Conservation (phyloP, 2,888 invertebrate species). For the Cheilosia soror region DNA sequence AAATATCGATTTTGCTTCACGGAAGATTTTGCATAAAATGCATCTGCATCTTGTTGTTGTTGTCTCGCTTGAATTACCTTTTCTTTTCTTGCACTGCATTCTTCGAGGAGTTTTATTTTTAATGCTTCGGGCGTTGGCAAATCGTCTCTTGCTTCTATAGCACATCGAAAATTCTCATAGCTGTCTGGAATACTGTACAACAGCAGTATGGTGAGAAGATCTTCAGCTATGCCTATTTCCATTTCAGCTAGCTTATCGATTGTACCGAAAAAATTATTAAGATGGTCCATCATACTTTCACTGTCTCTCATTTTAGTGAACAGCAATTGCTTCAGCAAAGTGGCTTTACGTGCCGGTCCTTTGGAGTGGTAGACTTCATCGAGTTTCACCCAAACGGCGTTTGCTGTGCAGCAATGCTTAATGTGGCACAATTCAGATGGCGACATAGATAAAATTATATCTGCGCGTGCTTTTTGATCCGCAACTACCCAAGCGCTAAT, state of each 20-base stretch:
- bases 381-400: constrained; percentile 80
- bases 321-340: constrained; percentile 80
- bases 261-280: constrained; percentile 79
- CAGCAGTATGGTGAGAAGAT: constrained; percentile 79
- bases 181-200: constrained; percentile 79
- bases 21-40: constrained; percentile 7
- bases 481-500: constrained; percentile 41
- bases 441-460: constrained; percentile 72
- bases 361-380: constrained; percentile 80
- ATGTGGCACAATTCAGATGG: constrained; percentile 54
- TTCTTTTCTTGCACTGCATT: constrained; percentile 67
- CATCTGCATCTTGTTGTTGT: constrained; percentile 28
- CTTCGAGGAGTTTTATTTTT: constrained; percentile 74
- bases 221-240: constrained; percentile 78
- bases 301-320: constrained; percentile 79
- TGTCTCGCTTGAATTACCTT: constrained; percentile 30
- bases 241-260: constrained; percentile 80
- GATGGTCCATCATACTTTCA: constrained; percentile 79
- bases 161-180: constrained; percentile 80
- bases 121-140: constrained; percentile 69
- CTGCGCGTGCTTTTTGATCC: constrained; percentile 74
- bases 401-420: constrained; percentile 77
- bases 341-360: constrained; percentile 82
- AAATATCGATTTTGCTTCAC: constrained; percentile 9
- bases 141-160: constrained; percentile 80